Base-by-base conservation (phyloP, 2,113 vertebrate genomes). In the Thymallus thymallus region DNA sequence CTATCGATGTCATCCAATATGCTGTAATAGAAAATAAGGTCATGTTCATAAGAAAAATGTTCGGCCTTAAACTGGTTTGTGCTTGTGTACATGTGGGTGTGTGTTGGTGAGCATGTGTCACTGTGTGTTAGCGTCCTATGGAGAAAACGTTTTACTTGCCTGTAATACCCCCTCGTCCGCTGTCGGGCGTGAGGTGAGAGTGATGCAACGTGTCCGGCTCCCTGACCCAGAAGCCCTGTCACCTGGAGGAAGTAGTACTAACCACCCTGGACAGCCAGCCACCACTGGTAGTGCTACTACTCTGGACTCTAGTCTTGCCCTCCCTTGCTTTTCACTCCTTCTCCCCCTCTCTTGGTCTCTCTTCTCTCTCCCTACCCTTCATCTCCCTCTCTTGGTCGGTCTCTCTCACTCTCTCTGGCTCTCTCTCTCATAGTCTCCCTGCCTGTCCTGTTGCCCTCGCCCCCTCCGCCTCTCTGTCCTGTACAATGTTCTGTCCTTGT, bases 71-170 rank as follows among this genome's bases (percentile, higher is more conserved):
- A 35, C 32, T 41, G 35, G 10, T 35, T 29, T 67, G 7, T 41
- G 32, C 3, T 20, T n/a, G 30, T 35, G 35, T 10, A 35, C 35
- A 35, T 35, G 20, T 66, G 18, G 7, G 64, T 35, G 18, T 66
- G 64, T 24, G 62, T 64, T 16, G 23, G 23, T 30, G 62, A 5
- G 62, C 13, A 64, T 64, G 26, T 64, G 68, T 69, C 88, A 83
- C 66, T 80, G 68, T 69, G 71, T 61, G 80, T 90, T 90, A 89
- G 77, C 4, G 22, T 87, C 72, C 72, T 67, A 67, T 63, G 26
- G 62, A 77, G 76, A 83, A 87, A 89, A 88, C 75, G 76, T 85
- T 83, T 90, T 90, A 88, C 86, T 89, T 86, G 82, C 82, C 85
- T 90, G 90, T 86, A 87, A 85, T 90, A 71, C 2, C 77, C 76